phyloP scores from a whole-genome alignment of 2,797 vertebrate species.

The Diplodus sargus region DNA sequence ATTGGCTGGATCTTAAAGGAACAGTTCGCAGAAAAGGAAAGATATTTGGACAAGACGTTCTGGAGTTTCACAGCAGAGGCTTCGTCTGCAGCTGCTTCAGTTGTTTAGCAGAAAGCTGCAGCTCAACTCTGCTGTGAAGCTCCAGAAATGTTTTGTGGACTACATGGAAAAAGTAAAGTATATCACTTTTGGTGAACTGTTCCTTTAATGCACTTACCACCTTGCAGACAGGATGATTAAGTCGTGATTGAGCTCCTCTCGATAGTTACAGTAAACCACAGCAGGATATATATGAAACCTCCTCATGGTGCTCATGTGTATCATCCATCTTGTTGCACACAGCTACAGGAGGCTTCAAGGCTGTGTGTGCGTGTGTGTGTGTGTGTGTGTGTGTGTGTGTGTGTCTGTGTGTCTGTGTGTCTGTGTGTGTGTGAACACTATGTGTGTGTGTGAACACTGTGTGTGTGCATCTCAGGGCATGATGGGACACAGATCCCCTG shows the following conservation, averaged over 20 bases:
- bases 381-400: not conserved
- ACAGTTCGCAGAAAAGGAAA: too few species aligned
- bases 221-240: conserved; percentile 26
- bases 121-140: too few species aligned
- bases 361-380: not conserved
- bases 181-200: too few species aligned
- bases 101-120: too few species aligned
- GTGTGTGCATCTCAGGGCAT: conserved; percentile 18
- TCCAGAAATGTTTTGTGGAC: too few species aligned
- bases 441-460: not conserved
- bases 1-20: conserved; percentile 1
- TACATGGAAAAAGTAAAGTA: too few species aligned
- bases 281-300: conserved; percentile 18
- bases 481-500: conserved; percentile 31
- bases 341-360: not conserved
- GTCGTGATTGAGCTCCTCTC: conserved; percentile 4
- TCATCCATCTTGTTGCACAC: conserved; percentile 15
- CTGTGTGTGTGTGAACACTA: not conserved
- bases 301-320: conserved; percentile 20
- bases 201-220: conserved; percentile 22
- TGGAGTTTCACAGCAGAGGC: too few species aligned
- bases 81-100: too few species aligned
- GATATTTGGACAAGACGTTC: too few species aligned
- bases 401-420: not conserved
- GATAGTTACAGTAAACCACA: conserved; percentile 26